phyloP scores from a whole-genome alignment of 2,113 vertebrate genomes.

The Leucoraja erinaceus region DNA sequence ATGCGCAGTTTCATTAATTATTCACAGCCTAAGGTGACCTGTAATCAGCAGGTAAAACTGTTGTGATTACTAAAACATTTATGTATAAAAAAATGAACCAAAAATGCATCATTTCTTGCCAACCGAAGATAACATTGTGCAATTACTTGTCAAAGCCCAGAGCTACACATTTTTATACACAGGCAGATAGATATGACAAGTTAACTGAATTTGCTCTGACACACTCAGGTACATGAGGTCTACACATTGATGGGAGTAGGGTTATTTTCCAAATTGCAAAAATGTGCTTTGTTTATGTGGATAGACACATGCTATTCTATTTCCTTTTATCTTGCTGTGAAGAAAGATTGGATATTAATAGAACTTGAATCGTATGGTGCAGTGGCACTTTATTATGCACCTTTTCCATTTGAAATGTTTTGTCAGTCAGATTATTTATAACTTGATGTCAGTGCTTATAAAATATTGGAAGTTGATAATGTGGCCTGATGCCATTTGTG shows the following conservation, averaged over 20 bases:
- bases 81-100: neutral
- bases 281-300: neutral
- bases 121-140: neutral
- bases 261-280: neutral
- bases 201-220: neutral
- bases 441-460: neutral
- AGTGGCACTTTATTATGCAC: neutral
- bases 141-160: neutral
- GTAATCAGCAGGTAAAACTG: neutral
- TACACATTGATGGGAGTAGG: too few relatives aligned
- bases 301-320: neutral
- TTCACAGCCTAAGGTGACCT: neutral
- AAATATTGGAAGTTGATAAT: neutral
- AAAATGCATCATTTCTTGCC: neutral
- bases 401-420: slow-evolving; percentile 18
- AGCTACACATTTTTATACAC: neutral
- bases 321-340: neutral
- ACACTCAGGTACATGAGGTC: neutral
- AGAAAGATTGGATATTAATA: neutral
- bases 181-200: neutral
- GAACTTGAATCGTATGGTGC: neutral
- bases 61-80: neutral
- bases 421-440: neutral
- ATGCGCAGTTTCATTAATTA: neutral
- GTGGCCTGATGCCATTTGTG: neutral